A percentile compares a stretch with the other conserved stretches of the same genome.
Evolutionary conservation across 2,888 invertebrate species (phyloP).

Genomic region (Drosophila robusta): DNA sequence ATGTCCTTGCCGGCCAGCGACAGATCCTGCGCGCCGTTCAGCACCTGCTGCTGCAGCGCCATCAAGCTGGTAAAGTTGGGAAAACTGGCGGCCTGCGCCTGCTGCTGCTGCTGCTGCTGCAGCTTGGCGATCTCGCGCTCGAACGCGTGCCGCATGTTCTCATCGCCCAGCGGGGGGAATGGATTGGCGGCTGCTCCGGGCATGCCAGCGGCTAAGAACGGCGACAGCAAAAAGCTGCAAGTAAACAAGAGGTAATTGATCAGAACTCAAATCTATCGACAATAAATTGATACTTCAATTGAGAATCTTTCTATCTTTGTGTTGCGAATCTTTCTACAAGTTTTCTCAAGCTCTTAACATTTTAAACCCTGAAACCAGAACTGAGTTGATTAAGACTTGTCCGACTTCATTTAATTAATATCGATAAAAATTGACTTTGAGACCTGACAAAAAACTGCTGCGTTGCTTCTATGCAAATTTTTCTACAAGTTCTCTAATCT

Average conservation of each 20-base stretch:
- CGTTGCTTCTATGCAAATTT: too few relatives aligned
- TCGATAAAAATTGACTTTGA: too few relatives aligned
- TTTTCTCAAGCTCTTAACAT: too few relatives aligned
- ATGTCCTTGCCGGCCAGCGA: constrained; percentile 88
- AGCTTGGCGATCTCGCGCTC: constrained; percentile 96
- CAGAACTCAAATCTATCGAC: not conserved
- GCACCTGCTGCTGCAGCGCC: constrained; percentile 91
- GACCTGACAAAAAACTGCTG: too few relatives aligned
- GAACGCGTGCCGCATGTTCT: constrained; percentile 94
- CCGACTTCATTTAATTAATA: too few relatives aligned
- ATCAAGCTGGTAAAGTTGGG: constrained; percentile 88
- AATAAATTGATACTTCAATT: too few relatives aligned
- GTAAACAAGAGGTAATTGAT: not conserved
- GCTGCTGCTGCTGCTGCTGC: constrained; percentile 86
- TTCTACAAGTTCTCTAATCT: too few relatives aligned
- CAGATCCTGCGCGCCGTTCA: constrained; percentile 92
- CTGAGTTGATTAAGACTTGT: too few relatives aligned
- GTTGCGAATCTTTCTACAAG: too few relatives aligned
- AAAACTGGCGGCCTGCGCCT: constrained; percentile 81
- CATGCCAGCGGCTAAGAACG: constrained; percentile 88
- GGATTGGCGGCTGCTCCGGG: constrained; percentile 77
- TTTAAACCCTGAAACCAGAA: too few relatives aligned
- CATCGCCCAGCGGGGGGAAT: constrained; percentile 86
- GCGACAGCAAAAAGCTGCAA: constrained; percentile 91
- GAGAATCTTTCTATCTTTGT: too few relatives aligned